phyloP scores from a whole-genome alignment of 2,797 vertebrate genomes.

The Danio aesculapii region DNA sequence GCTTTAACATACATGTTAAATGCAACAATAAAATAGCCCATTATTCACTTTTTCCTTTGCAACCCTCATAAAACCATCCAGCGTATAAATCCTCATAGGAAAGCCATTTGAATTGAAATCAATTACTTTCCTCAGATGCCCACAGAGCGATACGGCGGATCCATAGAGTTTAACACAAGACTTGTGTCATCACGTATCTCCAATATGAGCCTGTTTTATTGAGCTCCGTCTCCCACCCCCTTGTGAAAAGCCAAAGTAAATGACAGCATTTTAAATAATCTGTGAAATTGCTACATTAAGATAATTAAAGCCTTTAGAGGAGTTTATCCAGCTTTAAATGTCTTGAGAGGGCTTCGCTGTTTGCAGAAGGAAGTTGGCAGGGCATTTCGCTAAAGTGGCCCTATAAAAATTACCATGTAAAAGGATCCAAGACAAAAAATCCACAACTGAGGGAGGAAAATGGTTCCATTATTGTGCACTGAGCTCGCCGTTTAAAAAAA shows the following conservation, averaged over 20 bases:
- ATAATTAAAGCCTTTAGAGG: slow-evolving; percentile 64
- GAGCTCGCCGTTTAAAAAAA: background rate
- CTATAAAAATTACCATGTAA: slow-evolving; percentile 55
- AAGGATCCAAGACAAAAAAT: slow-evolving; percentile 24
- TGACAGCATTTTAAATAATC: slow-evolving; percentile 62
- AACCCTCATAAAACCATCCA: slow-evolving; percentile 66
- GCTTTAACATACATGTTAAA: slow-evolving; percentile 75
- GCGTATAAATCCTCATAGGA: slow-evolving; percentile 70
- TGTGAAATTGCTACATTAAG: slow-evolving; percentile 59
- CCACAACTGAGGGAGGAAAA: slow-evolving; percentile 7
- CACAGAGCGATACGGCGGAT: slow-evolving; percentile 47
- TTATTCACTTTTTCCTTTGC: slow-evolving; percentile 73
- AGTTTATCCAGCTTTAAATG: slow-evolving; percentile 60
- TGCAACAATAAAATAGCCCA: slow-evolving; percentile 73
- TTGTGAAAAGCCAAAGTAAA: slow-evolving; percentile 54
- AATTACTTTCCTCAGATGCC: slow-evolving; percentile 61
- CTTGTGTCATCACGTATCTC: slow-evolving; percentile 25
- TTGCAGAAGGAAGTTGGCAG: slow-evolving; percentile 50
- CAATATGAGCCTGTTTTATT: slow-evolving; percentile 41
- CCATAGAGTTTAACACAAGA: slow-evolving; percentile 46
- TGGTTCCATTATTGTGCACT: background rate
- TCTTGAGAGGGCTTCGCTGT: slow-evolving; percentile 37
- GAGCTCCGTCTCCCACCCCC: slow-evolving; percentile 6
- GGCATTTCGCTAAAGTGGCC: slow-evolving; percentile 58
- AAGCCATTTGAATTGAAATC: slow-evolving; percentile 65